These are phyloP conservation scores for Labia minor DNA, from an alignment of 2,888 invertebrate species.

Conservation along the genomic window DNA sequence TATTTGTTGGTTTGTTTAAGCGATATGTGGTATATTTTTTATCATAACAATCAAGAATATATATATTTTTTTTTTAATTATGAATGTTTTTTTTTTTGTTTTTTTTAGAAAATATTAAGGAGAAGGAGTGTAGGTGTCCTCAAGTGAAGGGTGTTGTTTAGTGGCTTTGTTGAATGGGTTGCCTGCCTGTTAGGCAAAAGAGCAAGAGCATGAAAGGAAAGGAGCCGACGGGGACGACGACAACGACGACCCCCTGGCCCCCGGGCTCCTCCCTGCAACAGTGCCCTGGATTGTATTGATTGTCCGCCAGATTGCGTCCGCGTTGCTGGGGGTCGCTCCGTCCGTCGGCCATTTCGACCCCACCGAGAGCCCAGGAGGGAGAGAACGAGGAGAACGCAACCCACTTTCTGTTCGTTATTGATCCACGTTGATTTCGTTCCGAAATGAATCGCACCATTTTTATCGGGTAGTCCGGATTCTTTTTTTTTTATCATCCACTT, in stretches of 20 bases:
- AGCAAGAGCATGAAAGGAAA: no score
- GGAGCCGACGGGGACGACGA: background rate
- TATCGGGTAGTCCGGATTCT: background rate
- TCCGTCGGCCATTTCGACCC: background rate
- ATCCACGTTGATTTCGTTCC: slow-evolving; percentile 13
- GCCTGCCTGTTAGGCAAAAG: no score
- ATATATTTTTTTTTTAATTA: no score
- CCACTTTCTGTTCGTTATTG: background rate
- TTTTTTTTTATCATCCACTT: background rate
- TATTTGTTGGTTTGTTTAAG: no score
- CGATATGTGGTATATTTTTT: no score
- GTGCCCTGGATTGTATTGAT: background rate
- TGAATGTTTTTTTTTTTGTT: no score
- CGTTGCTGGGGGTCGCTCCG: background rate
- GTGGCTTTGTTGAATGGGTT: no score
- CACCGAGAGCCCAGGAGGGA: background rate
- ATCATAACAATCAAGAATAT: no score
- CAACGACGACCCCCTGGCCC: background rate
- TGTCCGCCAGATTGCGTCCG: slow-evolving; percentile 2
- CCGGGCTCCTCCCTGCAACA: background rate
- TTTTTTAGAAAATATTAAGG: no score
- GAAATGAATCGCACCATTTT: slow-evolving; percentile 8
- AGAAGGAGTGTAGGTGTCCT: no score
- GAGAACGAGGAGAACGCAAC: background rate
- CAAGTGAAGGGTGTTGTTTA: no score